Evolutionary conservation across 2,888 invertebrate species (phyloP), one percentile per base, ranked within the genome.

Genomic region (Lochmaea capreae): DNA sequence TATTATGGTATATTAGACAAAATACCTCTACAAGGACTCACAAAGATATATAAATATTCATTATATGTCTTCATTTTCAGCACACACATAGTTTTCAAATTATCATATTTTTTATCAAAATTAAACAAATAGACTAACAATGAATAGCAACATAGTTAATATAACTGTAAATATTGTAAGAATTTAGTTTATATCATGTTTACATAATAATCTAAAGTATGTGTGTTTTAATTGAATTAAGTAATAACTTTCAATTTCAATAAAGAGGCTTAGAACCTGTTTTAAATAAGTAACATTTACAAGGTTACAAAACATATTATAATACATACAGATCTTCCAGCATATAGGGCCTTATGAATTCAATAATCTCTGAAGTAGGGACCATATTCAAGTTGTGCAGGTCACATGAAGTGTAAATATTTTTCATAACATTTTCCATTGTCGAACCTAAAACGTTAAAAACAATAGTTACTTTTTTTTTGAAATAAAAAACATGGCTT

Each of bases 391-490:
- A 76, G 49, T 81, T 79, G 22, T 82, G 76, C 62, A 72, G 72
- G 77, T 85, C 84, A 78, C 85, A 85, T 6, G 81, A 76, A 59
- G 75, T 62, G 76, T 81, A 85, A 62, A 85, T 85, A 42, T 81
- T 75, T 72, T 80, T 80, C 72, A 83, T 75, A 49, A 83, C 79
- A 26, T 70, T 74, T 59, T 77, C 78, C 69, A 81, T 80, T 68
- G 74, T 77, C 6, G 62, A 67, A 54, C 74, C 78, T 78, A 58
- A 68, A 78, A 80, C 59, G 6, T 61, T n/a, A 16, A 39, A 42
- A 33, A 61, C 10, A 61, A 16, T 12, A 16, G 3, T 9, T 16
- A 10, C 0, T 6, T 22, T 26, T 11, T 26, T 58, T 22, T 58
- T 1, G n/a, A 8, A 58, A 58, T 49, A 26, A 59, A 26, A 26